Conservation (phyloP, 2,113 vertebrate species). For the Lates calcarifer region DNA sequence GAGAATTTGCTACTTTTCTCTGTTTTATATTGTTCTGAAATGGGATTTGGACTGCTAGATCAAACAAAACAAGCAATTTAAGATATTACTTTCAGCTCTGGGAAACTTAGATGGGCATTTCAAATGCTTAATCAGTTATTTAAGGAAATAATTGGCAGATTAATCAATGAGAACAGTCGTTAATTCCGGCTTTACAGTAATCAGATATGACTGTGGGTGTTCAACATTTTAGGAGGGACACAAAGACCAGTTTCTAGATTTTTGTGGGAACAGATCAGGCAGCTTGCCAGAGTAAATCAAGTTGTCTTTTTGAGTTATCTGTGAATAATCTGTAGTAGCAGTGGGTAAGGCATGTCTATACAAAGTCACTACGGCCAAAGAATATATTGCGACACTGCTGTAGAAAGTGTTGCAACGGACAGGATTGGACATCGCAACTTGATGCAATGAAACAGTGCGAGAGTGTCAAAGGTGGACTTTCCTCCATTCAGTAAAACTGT, state of each 20-base stretch:
- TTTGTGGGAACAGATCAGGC: not conserved
- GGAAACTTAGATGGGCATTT: too few species aligned
- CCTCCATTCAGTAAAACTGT: not conserved
- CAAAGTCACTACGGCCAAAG: not conserved
- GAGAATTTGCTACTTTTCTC: too few species aligned
- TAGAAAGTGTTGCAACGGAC: not conserved
- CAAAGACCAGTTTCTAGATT: too few species aligned
- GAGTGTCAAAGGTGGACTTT: not conserved
- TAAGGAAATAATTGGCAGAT: not conserved
- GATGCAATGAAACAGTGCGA: not conserved
- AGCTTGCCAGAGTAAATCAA: not conserved
- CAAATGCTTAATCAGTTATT: not conserved
- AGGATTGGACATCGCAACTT: not conserved
- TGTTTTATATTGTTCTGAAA: too few species aligned
- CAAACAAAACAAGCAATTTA: too few species aligned
- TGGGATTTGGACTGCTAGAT: too few species aligned
- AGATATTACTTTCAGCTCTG: too few species aligned
- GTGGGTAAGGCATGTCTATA: not conserved
- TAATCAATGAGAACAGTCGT: not conserved
- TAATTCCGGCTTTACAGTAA: not conserved
- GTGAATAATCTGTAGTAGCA: slow-evolving; percentile 1
- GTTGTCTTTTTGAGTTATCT: not conserved
- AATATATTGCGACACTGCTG: not conserved
- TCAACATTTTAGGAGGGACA: too few species aligned
- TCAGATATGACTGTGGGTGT: not conserved